Percentiles rank a stretch among this genome's conserved stretches.
These are phyloP conservation scores for Brachyrhaphis roseni DNA, from an alignment of 2,797 vertebrate species.

Conservation along the genomic window DNA sequence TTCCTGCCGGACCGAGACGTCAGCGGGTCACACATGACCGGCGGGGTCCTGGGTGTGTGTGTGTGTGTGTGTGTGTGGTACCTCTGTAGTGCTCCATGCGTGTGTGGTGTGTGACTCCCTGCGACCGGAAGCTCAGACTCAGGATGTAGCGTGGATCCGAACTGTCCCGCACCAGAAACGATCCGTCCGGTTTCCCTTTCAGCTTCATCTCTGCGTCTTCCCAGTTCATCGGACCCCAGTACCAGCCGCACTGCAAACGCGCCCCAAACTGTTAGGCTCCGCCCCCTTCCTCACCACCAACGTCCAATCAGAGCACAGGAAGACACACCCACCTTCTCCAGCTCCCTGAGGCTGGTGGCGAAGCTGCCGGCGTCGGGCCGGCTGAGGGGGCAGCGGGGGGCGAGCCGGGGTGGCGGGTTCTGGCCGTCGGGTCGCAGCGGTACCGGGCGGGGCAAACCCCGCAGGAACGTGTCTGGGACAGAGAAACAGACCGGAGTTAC, in stretches of 20 bases:
- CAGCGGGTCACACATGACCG: not conserved
- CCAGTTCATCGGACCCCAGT: conserved; percentile 99
- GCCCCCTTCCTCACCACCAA: not conserved
- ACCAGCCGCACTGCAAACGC: conserved; percentile 87
- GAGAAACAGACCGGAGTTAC: not conserved
- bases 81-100: conserved; percentile 92
- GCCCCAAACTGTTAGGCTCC: not conserved
- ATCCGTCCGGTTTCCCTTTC: conserved; percentile 93
- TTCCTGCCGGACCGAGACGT: conserved; percentile 40
- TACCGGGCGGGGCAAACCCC: conserved; percentile 62
- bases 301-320: not conserved
- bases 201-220: conserved; percentile 98
- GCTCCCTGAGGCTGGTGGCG: conserved; percentile 87
- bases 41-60: not conserved
- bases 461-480: conserved; percentile 68
- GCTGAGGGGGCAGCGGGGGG: conserved; percentile 80
- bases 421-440: conserved; percentile 56
- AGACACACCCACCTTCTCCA: conserved; percentile 84
- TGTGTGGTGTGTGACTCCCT: conserved; percentile 94
- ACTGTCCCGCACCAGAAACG: conserved; percentile 95
- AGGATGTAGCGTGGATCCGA: conserved; percentile 96
- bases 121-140: conserved; percentile 96
- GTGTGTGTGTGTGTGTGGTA: conserved; percentile 43
- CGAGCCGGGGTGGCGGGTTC: conserved; percentile 53
- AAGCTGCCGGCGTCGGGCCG: conserved; percentile 87